Percentiles rank a stretch among this genome's conserved stretches.
Evolutionary conservation across 2,113 vertebrate species (phyloP).

Genomic region (Pachycephala philippinensis): DNA sequence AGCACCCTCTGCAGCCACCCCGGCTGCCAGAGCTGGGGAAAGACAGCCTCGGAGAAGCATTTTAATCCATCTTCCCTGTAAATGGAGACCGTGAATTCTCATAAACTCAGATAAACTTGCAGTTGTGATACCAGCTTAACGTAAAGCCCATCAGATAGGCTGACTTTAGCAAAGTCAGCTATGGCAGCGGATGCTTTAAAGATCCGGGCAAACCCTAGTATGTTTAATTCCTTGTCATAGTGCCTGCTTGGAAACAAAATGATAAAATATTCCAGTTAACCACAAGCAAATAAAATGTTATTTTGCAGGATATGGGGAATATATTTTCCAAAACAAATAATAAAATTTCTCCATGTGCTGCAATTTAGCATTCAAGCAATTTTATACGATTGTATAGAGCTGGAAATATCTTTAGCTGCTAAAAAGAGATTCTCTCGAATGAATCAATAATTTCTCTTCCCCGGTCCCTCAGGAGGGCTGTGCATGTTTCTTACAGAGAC

Average conservation of each 20-base stretch:
- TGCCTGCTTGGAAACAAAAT: not conserved
- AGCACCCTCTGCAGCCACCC: slow-evolving; percentile 54
- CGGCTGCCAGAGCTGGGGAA: fast-evolving
- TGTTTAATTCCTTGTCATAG: not conserved
- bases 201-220: not conserved
- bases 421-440: not conserved
- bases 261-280: not conserved
- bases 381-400: not conserved
- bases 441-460: not conserved
- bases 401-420: not conserved
- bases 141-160: too few relatives aligned
- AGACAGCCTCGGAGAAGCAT: fast-evolving
- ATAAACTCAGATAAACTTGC: not conserved
- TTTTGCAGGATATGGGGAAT: not conserved
- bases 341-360: not conserved
- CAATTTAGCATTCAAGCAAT: not conserved
- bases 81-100: fast-evolving
- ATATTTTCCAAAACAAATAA: not conserved
- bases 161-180: not conserved
- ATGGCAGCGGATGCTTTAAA: not conserved
- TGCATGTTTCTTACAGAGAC: not conserved
- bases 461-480: not conserved
- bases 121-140: not conserved
- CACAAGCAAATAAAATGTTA: not conserved
- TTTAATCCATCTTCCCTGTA: fast-evolving